A percentile compares a stretch with the other conserved stretches of the same genome.
phyloP scores from a whole-genome alignment of 2,113 vertebrate genomes.

The Pachypanchax playfairii region DNA sequence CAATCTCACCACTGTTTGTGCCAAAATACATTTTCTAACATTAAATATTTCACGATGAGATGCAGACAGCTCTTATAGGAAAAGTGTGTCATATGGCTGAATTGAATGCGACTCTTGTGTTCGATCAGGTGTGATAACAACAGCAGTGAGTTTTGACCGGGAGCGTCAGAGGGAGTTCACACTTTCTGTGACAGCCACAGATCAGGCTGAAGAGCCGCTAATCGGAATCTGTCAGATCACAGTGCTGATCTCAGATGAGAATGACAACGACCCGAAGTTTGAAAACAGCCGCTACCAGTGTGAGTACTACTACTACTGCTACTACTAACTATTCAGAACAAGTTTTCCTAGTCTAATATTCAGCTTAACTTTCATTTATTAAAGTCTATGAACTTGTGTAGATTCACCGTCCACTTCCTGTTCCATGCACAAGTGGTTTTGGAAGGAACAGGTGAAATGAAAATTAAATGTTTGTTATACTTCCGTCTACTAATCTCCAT shows the following conservation, averaged over 20 bases:
- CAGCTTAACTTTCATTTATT: neutral
- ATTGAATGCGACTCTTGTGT: neutral
- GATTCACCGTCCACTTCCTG: neutral
- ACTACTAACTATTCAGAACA: too few relatives aligned
- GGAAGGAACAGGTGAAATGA: slow-evolving; percentile 18
- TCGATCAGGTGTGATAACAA: slow-evolving; percentile 83
- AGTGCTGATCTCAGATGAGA: slow-evolving; percentile 83
- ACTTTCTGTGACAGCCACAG: slow-evolving; percentile 85
- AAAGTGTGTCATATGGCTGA: neutral
- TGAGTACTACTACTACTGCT: slow-evolving; percentile 18
- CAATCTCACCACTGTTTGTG: neutral
- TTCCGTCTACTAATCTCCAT: slow-evolving; percentile 16
- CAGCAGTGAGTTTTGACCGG: slow-evolving; percentile 83
- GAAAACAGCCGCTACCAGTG: slow-evolving; percentile 87
- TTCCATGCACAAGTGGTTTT: neutral
- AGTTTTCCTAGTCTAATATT: neutral
- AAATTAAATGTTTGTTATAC: neutral
- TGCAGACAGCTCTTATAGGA: neutral
- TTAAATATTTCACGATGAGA: neutral
- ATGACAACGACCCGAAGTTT: slow-evolving; percentile 90
- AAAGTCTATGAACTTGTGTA: neutral
- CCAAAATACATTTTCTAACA: neutral
- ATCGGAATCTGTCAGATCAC: slow-evolving; percentile 86
- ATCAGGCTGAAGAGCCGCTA: slow-evolving; percentile 86
- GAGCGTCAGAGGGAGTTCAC: slow-evolving; percentile 84